These are phyloP conservation scores for Aphis gossypii DNA, from an alignment of 1,140 invertebrate genomes.

Conservation along the genomic window DNA sequence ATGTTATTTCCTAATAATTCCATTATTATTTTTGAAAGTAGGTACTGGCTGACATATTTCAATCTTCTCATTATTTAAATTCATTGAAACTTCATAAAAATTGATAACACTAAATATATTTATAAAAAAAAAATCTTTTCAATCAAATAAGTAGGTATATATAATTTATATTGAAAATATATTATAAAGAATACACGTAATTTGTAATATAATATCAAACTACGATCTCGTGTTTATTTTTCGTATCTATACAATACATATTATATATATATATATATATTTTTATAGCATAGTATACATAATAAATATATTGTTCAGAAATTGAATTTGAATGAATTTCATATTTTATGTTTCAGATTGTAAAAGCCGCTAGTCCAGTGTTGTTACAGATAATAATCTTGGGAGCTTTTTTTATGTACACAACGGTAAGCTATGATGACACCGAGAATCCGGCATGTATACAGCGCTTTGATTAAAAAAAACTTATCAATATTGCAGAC, in stretches of 20 bases:
- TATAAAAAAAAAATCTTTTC: no score
- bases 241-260: not conserved
- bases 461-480: constrained; percentile 11
- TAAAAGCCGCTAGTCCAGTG: constrained; percentile 91
- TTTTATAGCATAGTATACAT: not conserved
- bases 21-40: not conserved
- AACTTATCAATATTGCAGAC: not conserved
- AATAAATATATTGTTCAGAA: not conserved
- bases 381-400: constrained; percentile 87
- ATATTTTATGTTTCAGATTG: constrained; percentile 73
- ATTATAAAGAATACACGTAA: not conserved
- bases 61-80: not conserved
- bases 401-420: constrained; percentile 92
- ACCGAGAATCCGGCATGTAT: not conserved
- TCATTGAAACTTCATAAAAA: not conserved
- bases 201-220: not conserved
- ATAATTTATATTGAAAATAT: not conserved
- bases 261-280: not conserved
- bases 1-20: not conserved
- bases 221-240: not conserved
- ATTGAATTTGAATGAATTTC: not conserved
- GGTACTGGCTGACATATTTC: not conserved
- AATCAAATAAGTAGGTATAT: not conserved
- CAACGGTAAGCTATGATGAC: constrained; percentile 75
- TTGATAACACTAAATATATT: not conserved